These are phyloP conservation scores for Drosophila anomelani DNA, from an alignment of 2,888 invertebrate species.

Conservation along the genomic window DNA sequence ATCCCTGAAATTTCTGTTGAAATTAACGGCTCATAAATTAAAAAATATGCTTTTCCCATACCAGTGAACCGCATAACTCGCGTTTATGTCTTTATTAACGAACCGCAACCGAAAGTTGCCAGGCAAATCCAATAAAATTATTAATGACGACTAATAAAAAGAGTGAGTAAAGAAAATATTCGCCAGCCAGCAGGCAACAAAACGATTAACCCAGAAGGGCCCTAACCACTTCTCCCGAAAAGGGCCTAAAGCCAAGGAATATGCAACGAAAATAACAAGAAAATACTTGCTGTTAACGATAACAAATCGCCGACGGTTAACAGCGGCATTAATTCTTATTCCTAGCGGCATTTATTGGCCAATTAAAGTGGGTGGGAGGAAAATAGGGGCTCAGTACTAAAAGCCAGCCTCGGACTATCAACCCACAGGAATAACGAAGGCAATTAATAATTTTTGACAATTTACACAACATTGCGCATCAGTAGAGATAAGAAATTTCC, in stretches of 20 bases:
- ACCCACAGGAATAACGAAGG: conserved; percentile 56
- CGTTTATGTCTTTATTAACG: conserved; percentile 75
- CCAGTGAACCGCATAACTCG: conserved; percentile 10
- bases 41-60: conserved; percentile 6
- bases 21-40: conserved; percentile 23
- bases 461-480: conserved; percentile 75
- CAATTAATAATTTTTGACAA: conserved; percentile 82
- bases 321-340: conserved; percentile 76
- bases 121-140: conserved; percentile 68
- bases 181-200: conserved; percentile 65
- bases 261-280: conserved; percentile 32
- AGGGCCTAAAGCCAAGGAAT: conserved; percentile 22
- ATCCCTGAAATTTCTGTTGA: background rate
- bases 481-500: conserved; percentile 17
- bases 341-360: conserved; percentile 76
- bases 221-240: conserved; percentile 9
- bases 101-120: conserved; percentile 55
- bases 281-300: conserved; percentile 67
- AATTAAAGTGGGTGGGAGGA: conserved; percentile 62
- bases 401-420: conserved; percentile 16
- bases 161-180: conserved; percentile 45
- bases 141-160: conserved; percentile 72
- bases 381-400: background rate
- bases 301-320: conserved; percentile 79
- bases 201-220: conserved; percentile 70